These are phyloP conservation scores for Neoascia interrupta DNA, from an alignment of 2,888 invertebrate species.

Conservation along the genomic window DNA sequence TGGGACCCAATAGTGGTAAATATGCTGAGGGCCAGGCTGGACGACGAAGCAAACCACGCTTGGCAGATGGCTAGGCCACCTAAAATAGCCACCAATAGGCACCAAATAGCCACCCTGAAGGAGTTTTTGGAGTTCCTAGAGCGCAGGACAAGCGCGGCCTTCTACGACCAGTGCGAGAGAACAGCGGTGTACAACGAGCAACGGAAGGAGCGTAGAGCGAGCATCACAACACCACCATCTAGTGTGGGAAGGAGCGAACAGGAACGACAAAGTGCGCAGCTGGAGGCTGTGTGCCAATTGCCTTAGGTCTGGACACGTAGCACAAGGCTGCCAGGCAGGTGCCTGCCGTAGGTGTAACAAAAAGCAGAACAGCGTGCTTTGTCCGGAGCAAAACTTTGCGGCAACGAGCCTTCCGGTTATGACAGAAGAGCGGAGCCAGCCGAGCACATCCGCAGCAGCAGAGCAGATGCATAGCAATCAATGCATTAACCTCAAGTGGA, in stretches of 20 bases:
- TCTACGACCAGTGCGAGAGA: not conserved
- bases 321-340: not conserved
- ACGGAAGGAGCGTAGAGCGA: too few species aligned
- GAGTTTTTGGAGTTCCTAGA: not conserved
- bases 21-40: not conserved
- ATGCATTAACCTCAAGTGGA: too few species aligned
- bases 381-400: too few species aligned
- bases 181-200: too few species aligned
- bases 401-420: too few species aligned
- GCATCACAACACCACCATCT: not conserved
- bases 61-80: not conserved
- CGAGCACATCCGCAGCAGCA: too few species aligned
- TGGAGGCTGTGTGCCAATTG: conserved; percentile 1
- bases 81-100: too few species aligned
- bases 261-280: not conserved
- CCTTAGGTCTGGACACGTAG: not conserved
- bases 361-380: conserved; percentile 1
- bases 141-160: not conserved
- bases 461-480: too few species aligned
- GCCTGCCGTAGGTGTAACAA: not conserved
- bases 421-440: too few species aligned
- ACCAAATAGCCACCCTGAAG: not conserved
- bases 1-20: conserved; percentile 2
- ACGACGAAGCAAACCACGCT: conserved; percentile 2
- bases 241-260: not conserved